Evolutionary conservation across 1,140 invertebrate genomes (phyloP).

Genomic region (Diorhabda carinulata): DNA sequence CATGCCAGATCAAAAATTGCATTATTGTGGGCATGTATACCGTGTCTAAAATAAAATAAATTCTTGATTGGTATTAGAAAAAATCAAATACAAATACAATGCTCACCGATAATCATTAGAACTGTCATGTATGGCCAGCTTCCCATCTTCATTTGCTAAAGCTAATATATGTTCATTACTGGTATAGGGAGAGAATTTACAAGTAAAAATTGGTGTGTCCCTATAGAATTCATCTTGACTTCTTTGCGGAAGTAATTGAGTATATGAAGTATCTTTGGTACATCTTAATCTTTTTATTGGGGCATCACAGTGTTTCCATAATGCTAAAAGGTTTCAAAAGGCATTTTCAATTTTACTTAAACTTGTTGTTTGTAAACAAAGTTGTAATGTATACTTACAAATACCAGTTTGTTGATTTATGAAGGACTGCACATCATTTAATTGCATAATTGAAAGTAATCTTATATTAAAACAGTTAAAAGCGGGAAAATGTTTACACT

Average conservation of each 20-base stretch:
- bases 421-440: conserved; percentile 17
- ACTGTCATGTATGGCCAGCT: conserved; percentile 60
- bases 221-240: conserved; percentile 36
- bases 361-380: too few species aligned
- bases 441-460: conserved; percentile 6
- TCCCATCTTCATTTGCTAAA: conserved; percentile 81
- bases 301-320: conserved; percentile 22
- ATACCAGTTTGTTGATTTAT: conserved; percentile 26
- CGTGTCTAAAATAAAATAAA: conserved; percentile 32
- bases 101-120: conserved; percentile 32
- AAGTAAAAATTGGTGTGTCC: conserved; percentile 58
- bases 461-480: neutral
- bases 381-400: conserved; percentile 21
- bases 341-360: neutral
- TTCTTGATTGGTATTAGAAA: neutral
- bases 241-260: conserved; percentile 10
- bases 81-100: neutral
- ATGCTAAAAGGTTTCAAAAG: conserved; percentile 13
- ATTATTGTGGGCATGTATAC: conserved; percentile 72
- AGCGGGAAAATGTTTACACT: conserved; percentile 7
- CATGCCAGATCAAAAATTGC: conserved; percentile 86
- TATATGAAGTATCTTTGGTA: conserved; percentile 12
- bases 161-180: conserved; percentile 63
- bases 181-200: conserved; percentile 56
- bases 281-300: conserved; percentile 20